Evolutionary conservation across 2,888 invertebrate genomes (phyloP).

Genomic region (Abrostola triplasia): DNA sequence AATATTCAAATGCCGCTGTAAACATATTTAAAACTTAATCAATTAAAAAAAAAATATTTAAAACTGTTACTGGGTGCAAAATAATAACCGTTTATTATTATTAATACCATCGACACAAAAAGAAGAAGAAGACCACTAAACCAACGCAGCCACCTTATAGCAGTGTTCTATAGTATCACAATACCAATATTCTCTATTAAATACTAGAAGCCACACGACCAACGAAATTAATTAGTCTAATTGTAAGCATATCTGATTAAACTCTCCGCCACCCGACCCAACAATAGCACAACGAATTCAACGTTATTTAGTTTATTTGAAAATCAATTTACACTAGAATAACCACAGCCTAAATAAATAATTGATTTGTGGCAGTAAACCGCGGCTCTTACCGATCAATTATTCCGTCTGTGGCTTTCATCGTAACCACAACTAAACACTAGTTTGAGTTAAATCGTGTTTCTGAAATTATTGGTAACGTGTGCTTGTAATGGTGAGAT

Average conservation of each 20-base stretch:
- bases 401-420: constrained; percentile 48
- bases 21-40: no score
- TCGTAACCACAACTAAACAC: constrained; percentile 29
- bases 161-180: no score
- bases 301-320: constrained; percentile 50
- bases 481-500: no score
- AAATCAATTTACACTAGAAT: constrained; percentile 50
- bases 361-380: constrained; percentile 51
- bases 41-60: no score
- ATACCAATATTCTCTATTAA: neutral
- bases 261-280: constrained; percentile 20
- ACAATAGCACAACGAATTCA: constrained; percentile 51
- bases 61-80: no score
- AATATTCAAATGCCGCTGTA: no score
- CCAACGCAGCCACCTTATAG: no score
- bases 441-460: constrained; percentile 8
- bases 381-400: constrained; percentile 46
- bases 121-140: no score
- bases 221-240: constrained; percentile 47
- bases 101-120: no score
- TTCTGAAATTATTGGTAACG: neutral
- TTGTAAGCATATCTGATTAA: constrained; percentile 44
- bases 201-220: constrained; percentile 8
- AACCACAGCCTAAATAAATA: constrained; percentile 55
- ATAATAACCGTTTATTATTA: no score